phyloP scores from a whole-genome alignment of 2,113 vertebrate genomes.

The Bostrychus sinensis region DNA sequence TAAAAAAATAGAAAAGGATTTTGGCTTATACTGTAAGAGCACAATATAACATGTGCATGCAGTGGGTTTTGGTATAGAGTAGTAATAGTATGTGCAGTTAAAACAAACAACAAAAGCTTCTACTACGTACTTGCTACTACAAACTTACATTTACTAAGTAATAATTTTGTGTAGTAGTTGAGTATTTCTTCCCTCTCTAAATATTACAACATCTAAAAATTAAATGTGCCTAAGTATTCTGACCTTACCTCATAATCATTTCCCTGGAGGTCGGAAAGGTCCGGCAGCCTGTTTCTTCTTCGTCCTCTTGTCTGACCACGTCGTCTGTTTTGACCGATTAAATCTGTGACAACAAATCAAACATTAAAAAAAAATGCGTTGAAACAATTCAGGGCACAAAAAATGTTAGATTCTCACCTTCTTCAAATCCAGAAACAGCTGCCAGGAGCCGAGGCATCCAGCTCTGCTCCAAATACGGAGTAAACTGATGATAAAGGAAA shows the following conservation, averaged over 20 bases:
- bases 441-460: conserved; percentile 71
- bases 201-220: no score
- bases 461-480: conserved; percentile 46
- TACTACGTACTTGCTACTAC: no score
- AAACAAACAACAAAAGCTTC: neutral
- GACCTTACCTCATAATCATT: conserved; percentile 81
- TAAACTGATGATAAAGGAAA: conserved; percentile 34
- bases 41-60: no score
- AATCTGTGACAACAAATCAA: conserved; percentile 26
- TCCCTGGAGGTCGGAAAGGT: conserved; percentile 59
- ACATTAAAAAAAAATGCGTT: neutral
- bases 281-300: conserved; percentile 15
- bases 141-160: no score
- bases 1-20: conserved; percentile 29
- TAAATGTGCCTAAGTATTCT: no score
- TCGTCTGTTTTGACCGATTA: conserved; percentile 29
- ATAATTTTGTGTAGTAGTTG: no score
- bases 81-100: no score
- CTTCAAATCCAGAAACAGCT: conserved; percentile 28
- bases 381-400: neutral
- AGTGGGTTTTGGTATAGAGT: no score
- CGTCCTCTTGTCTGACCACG: conserved; percentile 35
- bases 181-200: no score
- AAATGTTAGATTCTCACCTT: conserved; percentile 24
- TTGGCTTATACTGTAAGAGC: neutral